Conservation (phyloP, 2,888 invertebrate species). For the Metallyticus violacea region DNA sequence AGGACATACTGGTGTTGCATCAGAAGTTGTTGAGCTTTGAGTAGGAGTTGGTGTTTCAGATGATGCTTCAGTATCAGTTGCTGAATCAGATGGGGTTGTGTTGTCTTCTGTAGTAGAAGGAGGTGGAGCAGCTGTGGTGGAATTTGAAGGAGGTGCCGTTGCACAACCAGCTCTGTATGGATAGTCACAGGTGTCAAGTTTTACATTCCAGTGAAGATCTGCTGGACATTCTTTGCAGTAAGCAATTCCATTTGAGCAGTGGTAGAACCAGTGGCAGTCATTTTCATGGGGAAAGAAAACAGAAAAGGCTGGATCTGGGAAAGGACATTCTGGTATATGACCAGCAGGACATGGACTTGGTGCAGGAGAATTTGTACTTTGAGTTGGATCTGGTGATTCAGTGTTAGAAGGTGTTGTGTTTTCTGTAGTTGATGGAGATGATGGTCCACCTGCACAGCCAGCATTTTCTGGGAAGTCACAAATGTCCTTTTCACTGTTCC, state of each 20-base stretch:
- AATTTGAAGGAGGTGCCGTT: not conserved
- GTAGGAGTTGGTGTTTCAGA: not conserved
- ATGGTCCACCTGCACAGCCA: not conserved
- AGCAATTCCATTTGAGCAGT: not conserved
- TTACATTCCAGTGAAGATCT: not conserved
- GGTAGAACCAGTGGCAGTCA: conserved; percentile 1
- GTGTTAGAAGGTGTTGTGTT: not conserved
- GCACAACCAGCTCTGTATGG: not conserved
- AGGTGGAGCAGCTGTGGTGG: not conserved
- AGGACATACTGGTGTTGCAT: not conserved
- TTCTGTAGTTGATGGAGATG: not conserved
- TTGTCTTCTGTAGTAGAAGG: not conserved
- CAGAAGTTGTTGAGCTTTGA: not conserved
- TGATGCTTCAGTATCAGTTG: not conserved
- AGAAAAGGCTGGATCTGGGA: not conserved
- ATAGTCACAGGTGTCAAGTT: not conserved
- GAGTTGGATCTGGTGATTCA: not conserved
- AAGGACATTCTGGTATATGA: not conserved
- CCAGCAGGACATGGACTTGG: not conserved
- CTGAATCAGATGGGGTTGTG: not conserved
- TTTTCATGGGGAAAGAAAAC: not conserved
- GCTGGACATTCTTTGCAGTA: not conserved
- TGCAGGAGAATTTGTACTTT: not conserved
- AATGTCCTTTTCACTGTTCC: conserved; percentile 50
- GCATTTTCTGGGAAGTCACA: not conserved